Evolutionary conservation across 2,113 vertebrate genomes (phyloP).

Genomic region (Rutilus rutilus): DNA sequence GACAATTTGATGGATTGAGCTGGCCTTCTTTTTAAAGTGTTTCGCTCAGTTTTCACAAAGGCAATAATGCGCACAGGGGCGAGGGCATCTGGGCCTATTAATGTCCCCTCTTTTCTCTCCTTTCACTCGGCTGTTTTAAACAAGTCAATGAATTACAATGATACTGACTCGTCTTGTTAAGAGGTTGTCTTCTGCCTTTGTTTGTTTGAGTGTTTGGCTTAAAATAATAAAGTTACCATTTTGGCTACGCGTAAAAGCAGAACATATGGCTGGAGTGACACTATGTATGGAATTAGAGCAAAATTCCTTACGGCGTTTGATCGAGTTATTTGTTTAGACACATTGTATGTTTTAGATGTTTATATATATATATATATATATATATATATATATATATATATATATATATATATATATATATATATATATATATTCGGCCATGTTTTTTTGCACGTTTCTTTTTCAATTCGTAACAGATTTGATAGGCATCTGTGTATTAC

Average conservation of each 20-base stretch:
- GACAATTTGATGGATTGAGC: constrained; percentile 98
- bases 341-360: not conserved
- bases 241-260: constrained; percentile 70
- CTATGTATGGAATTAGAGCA: constrained; percentile 22
- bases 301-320: not conserved
- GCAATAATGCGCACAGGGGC: constrained; percentile 82
- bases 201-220: constrained; percentile 57
- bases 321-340: not conserved
- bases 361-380: not conserved
- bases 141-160: constrained; percentile 93
- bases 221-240: constrained; percentile 76
- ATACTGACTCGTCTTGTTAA: constrained; percentile 77
- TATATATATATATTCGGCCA: not conserved
- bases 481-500: not conserved
- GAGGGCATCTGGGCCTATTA: constrained; percentile 86
- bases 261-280: constrained; percentile 76
- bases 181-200: constrained; percentile 72
- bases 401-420: too few relatives aligned
- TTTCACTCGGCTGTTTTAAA: constrained; percentile 81
- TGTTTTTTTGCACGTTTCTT: not conserved
- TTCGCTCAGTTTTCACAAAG: constrained; percentile 80
- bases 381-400: not conserved
- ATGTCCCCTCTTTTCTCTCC: constrained; percentile 73
- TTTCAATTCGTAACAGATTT: not conserved
- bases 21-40: constrained; percentile 82